A percentile compares a stretch with the other conserved stretches of the same genome.
phyloP scores from a whole-genome alignment of 1,140 invertebrate species.

The Danaus plexippus region DNA sequence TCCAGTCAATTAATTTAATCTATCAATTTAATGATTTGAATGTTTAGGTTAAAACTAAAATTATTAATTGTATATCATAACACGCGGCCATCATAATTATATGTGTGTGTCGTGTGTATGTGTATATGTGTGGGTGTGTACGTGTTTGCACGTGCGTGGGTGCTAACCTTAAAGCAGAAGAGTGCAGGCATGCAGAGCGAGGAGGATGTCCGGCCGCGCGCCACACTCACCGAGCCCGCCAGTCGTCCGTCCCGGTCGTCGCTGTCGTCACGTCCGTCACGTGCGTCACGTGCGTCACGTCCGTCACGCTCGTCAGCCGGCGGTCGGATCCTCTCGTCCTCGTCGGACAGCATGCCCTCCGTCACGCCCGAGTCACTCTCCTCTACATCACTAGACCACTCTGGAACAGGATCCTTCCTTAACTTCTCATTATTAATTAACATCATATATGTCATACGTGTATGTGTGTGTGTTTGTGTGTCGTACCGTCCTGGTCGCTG shows the following conservation, averaged over 20 bases:
- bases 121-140: conserved; percentile 17
- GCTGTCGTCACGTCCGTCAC: conserved; percentile 25
- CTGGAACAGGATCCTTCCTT: not conserved
- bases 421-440: too few species aligned
- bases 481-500: conserved; percentile 28
- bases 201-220: conserved; percentile 70
- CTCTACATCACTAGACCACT: conserved; percentile 12
- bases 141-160: conserved; percentile 22
- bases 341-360: conserved; percentile 8
- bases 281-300: conserved; percentile 1
- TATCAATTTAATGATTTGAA: not conserved
- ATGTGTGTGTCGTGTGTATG: conserved; percentile 12
- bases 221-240: conserved; percentile 76
- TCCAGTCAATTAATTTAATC: not conserved
- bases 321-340: conserved; percentile 17
- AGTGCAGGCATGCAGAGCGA: conserved; percentile 82
- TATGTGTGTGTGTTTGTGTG: not conserved
- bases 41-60: too few species aligned
- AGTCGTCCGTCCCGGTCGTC: conserved; percentile 23
- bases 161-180: conserved; percentile 83
- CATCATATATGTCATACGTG: not conserved
- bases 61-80: not conserved
- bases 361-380: conserved; percentile 20
- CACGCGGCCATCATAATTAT: not conserved
- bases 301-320: conserved; percentile 8